phyloP scores from a whole-genome alignment of 2,797 vertebrate genomes.

The Xenentodon cancila region DNA sequence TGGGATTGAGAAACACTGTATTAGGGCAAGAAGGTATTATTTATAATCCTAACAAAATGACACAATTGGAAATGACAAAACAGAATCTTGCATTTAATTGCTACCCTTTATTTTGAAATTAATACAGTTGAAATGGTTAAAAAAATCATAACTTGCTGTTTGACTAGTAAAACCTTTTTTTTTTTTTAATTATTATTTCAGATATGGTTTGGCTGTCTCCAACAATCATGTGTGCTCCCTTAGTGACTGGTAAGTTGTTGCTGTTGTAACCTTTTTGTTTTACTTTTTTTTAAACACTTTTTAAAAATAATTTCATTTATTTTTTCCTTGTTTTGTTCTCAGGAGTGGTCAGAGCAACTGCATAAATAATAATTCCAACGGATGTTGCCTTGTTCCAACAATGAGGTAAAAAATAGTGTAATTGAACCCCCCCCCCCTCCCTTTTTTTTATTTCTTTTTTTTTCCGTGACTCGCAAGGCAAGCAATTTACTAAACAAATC shows the following conservation, averaged over 20 bases:
- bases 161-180: no score
- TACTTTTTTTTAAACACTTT: conserved; percentile 7
- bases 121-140: no score
- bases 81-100: no score
- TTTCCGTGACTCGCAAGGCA: background rate
- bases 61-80: no score
- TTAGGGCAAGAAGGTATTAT: no score
- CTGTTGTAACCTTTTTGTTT: background rate
- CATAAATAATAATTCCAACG: conserved; percentile 50
- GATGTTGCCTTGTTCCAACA: conserved; percentile 79
- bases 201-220: conserved; percentile 79
- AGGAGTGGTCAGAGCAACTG: conserved; percentile 73
- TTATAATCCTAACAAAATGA: no score
- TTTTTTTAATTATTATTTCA: conserved; percentile 57
- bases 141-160: background rate
- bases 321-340: conserved; percentile 27
- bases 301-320: background rate
- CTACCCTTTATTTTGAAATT: no score
- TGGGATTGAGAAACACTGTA: no score
- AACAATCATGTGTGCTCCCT: conserved; percentile 81
- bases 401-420: conserved; percentile 74
- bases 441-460: background rate
- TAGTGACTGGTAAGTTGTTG: conserved; percentile 77
- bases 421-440: background rate
- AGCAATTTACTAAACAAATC: background rate